These are phyloP conservation scores for Sciurus vulgaris DNA, from an alignment of 2,797 vertebrate species.

Conservation along the genomic window DNA sequence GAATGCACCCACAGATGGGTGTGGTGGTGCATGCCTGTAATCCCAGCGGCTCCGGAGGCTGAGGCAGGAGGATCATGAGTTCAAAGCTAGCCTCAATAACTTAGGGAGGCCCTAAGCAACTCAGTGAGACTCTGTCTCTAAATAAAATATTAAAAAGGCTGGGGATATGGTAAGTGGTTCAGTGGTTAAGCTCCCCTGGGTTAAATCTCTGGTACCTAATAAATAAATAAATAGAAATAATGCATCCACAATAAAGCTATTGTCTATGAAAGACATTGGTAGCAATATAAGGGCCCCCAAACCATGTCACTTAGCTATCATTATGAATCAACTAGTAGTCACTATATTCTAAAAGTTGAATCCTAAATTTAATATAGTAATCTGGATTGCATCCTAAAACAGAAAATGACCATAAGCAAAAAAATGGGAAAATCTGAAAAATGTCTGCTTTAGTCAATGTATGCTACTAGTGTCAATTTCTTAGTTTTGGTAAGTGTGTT, in stretches of 20 bases:
- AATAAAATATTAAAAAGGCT: no score
- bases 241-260: neutral
- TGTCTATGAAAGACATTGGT: neutral
- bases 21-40: no score
- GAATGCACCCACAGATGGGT: neutral
- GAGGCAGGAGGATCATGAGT: no score
- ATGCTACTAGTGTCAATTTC: neutral
- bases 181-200: no score
- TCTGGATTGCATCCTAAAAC: neutral
- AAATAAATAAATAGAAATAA: no score
- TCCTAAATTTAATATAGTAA: neutral
- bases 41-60: no score
- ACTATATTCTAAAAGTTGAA: constrained; percentile 23
- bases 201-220: no score
- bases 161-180: no score
- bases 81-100: no score
- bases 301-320: neutral
- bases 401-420: neutral
- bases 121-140: no score
- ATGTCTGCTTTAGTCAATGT: neutral
- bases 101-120: no score
- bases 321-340: neutral
- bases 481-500: constrained; percentile 21
- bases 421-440: neutral
- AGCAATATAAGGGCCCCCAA: neutral